Conservation (phyloP, 1,140 invertebrate genomes). For the Meloidogyne hapla region DNA sequence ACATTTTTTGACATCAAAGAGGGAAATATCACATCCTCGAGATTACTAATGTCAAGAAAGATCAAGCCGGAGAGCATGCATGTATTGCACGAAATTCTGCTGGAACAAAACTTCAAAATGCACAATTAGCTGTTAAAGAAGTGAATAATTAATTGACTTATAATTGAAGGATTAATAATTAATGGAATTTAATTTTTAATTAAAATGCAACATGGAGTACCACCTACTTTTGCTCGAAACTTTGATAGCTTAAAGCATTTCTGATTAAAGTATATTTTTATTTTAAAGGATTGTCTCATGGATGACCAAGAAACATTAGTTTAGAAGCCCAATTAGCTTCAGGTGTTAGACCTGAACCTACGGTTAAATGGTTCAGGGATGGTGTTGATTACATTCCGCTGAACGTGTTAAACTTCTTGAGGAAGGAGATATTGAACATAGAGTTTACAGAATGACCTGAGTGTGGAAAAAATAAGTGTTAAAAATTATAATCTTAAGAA, state of each 20-base stretch:
- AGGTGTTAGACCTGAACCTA: constrained; percentile 78
- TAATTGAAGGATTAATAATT: too few species aligned
- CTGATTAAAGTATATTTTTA: neutral
- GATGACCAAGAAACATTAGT: constrained; percentile 74
- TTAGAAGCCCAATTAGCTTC: constrained; percentile 78
- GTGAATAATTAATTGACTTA: too few species aligned
- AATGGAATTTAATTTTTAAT: too few species aligned
- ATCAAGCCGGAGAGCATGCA: constrained; percentile 66
- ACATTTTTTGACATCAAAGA: constrained; percentile 50
- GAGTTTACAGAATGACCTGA: constrained; percentile 38
- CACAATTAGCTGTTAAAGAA: constrained; percentile 55
- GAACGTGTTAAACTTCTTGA: constrained; percentile 66
- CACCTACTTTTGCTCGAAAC: constrained; percentile 51
- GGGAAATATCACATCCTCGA: constrained; percentile 63
- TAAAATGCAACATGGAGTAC: too few species aligned
- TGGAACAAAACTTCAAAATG: constrained; percentile 64
- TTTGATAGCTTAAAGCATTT: constrained; percentile 36
- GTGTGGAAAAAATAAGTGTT: too few species aligned
- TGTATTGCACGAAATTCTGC: constrained; percentile 65
- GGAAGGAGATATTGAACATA: constrained; percentile 66
- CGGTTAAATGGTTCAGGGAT: constrained; percentile 62
- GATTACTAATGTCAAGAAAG: constrained; percentile 63
- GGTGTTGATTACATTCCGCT: constrained; percentile 50
- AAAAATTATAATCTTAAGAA: constrained; percentile 6
- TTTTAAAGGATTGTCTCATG: constrained; percentile 47